phyloP scores from a whole-genome alignment of 2,888 invertebrate genomes.

The Plebejus anna region DNA sequence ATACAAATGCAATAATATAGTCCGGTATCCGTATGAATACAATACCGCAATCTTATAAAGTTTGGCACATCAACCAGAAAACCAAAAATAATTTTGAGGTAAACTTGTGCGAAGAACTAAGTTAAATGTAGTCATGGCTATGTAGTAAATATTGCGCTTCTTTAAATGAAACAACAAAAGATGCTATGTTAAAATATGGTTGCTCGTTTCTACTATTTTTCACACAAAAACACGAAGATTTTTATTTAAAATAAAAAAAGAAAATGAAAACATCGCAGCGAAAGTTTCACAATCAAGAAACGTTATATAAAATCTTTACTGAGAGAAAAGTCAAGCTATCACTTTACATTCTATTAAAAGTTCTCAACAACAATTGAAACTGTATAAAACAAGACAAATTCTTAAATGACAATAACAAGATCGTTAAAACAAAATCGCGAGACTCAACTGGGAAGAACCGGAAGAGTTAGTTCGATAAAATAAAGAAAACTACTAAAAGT shows the following conservation, averaged over 20 bases:
- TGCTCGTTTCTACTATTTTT: neutral
- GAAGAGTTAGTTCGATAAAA: conserved; percentile 27
- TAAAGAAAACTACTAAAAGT: conserved; percentile 29
- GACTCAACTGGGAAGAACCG: conserved; percentile 28
- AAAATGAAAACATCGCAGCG: neutral
- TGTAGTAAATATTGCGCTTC: neutral
- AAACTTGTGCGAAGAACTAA: neutral
- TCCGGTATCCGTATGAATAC: too few relatives aligned
- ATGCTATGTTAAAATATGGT: neutral
- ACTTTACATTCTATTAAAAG: conserved; percentile 33
- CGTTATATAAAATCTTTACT: conserved; percentile 21
- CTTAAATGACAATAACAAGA: conserved; percentile 32
- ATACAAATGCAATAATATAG: too few relatives aligned
- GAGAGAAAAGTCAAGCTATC: conserved; percentile 31
- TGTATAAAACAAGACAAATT: conserved; percentile 33
- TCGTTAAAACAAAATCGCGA: conserved; percentile 32
- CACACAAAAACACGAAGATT: neutral
- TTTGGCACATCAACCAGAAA: neutral
- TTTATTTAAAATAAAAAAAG: conserved; percentile 7
- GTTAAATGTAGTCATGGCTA: neutral
- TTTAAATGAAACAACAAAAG: neutral
- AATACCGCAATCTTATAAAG: too few relatives aligned
- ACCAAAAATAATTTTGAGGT: neutral
- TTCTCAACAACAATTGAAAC: conserved; percentile 28
- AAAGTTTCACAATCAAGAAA: conserved; percentile 20